Base-by-base conservation (phyloP, 2,888 invertebrate genomes). In the Nomada fucata region DNA sequence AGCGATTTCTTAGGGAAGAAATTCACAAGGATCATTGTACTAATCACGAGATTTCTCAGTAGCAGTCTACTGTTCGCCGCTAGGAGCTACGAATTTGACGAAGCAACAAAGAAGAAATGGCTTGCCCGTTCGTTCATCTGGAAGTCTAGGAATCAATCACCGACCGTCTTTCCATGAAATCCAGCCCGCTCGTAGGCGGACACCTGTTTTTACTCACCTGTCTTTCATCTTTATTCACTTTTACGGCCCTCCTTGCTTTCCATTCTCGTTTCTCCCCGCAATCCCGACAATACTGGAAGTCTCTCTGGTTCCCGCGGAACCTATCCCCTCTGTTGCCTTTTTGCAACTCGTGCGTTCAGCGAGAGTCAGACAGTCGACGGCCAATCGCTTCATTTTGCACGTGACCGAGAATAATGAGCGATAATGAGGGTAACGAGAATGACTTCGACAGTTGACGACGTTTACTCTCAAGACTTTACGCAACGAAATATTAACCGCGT, bases 131-230 rank as follows among this genome's bases (percentile, higher is more conserved):
- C 59, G 70, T 72, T 68, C 73, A 79, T 80, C 83, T 78, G 80
- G 59, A 80, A 81, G 63, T 80, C 82, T 85, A 83, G 76, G 85
- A 86, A 86, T 85, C 83, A 83, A 86, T 86, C 83, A 86, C 80
- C 76, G 85, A 77, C 76, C 80, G 72, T 85, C 83, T 79, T 85
- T 85, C 73, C 79, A 11, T 55, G 83, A 77, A 86, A 80, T 81
- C 61, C 76, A 52, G 57, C 50, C 65, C 70, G 47, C 76, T 84
- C 82, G 85, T 85, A 86, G 83, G 78, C 76, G 85, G 82, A 71
- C 53, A 64, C 59, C 44, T 57, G 60, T 59, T 64, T 69, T 60
- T 69, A n/a, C 59, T 61, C 59, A 13, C 42, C 13, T 23, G 13
- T 26, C 2, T 20, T 13, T 52, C 64, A n/a, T 13, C 18, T 3